Base-by-base conservation (phyloP, 2,113 vertebrate species). In the Cephalopholis sonnerati region DNA sequence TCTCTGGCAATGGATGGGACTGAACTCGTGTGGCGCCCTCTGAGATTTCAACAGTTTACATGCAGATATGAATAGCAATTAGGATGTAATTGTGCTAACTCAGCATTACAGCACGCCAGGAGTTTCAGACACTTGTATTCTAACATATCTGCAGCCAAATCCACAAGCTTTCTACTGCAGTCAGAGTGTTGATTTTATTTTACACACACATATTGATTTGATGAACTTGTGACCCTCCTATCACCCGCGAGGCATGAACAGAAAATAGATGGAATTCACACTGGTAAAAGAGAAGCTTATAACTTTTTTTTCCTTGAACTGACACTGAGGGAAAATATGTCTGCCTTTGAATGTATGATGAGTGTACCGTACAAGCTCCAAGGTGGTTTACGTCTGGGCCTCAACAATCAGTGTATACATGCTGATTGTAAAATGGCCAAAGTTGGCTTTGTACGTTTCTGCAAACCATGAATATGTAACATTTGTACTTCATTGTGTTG, bases 41-140 rank as follows among this genome's bases (percentile, higher is more conserved):
- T 51, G 71, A 85, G 68, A 79, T 63, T 88, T 66, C 32, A 58
- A 50, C 39, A 61, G 67, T 81, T 85, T 53, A 67, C 27, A 65
- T 39, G 22, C 48, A 65, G 58, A 84, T 58, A 73, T 73, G 50
- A 59, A 70, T 22, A 55, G 2, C 20, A 75, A 78, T 69, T n/a
- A 74, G 50, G 20, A n/a, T 27, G 29, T 20, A 32, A 64, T 62
- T 20, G 27, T 29, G 20, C 25, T 73, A 32, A 58, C 18, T 88
- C 80, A 72, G 68, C 44, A 27, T 78, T 81, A 74, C 1, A 1
- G 39, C 61, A n/a, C 66, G 51, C 5, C 11, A 22, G 20, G 24
- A 58, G 70, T 64, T 82, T 75, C 22, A 63, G 39, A 66, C 10
- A 11, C 9, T 41, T 2, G 16, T 54, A 61, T 72, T 83, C 3